Evolutionary conservation across 1,140 invertebrate genomes (phyloP), one percentile per base, ranked within the genome.

Genomic region (Chironomus tepperi): DNA sequence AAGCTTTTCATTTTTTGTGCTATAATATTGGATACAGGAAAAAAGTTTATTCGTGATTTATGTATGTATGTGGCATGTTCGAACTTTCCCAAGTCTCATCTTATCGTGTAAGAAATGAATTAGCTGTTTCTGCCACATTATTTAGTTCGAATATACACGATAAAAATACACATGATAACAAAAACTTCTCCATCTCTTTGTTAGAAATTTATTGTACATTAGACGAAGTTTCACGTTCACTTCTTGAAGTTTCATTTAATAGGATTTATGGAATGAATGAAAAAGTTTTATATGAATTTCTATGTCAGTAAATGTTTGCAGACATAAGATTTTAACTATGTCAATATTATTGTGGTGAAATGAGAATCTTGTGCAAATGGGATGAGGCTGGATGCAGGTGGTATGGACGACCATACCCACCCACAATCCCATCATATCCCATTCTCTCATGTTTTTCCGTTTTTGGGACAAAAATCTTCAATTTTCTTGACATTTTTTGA

Each of bases 121-220:
- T 57, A 57, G 47, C 47, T 57, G 47, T n/a, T 57, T 57, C n/a
- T 57, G 47, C 47, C 47, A 57, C 47, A 57, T 57, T 57, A 57
- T 57, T 57, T 57, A 57, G 47, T n/a, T 57, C 5, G 5, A 12
- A 12, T n/a, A 15, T 57, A 15, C 42, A 43, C 42, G 10, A 43
- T 6, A 7, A 47, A 15, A 47, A 47, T 57, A n/a, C 12, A 10
- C 9, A n/a, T n/a, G n/a, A 57, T 12, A 57, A n/a, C 47, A 34
- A 34, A 57, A 57, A 1, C 12, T 57, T 57, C n/a, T 57, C 12
- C n/a, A 57, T 57, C n/a, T 57, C 12, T 57, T 57, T n/a, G 47
- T n/a, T 15, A 12, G 47, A 57, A 47, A 34, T 34, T 34, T 34
- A 34, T 34, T 34, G 24, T 2, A 34, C 24, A 34, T 34, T 34